These are phyloP conservation scores for Scomber japonicus DNA, from an alignment of 2,113 vertebrate genomes.

Conservation along the genomic window DNA sequence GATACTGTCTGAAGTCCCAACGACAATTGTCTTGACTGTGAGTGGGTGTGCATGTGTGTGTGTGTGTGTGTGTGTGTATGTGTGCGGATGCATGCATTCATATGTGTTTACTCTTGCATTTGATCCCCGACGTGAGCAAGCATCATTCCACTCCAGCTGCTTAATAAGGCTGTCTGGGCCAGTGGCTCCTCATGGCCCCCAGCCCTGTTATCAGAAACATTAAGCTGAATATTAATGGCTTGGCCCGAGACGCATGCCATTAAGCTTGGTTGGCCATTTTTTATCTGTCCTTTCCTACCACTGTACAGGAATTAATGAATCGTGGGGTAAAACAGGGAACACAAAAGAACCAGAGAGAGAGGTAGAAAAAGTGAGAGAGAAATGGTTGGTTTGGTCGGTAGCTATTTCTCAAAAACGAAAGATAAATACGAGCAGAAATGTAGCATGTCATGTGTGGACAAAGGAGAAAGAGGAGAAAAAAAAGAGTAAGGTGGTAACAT, in stretches of 20 bases:
- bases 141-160: constrained; percentile 87
- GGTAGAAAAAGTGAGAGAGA: constrained; percentile 80
- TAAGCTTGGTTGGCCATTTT: constrained; percentile 95
- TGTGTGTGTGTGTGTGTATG: constrained; percentile 2
- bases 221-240: constrained; percentile 99
- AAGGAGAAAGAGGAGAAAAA: constrained; percentile 49
- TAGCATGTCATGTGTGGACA: constrained; percentile 62
- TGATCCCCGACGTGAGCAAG: constrained; percentile 76
- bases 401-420: constrained; percentile 72
- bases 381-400: constrained; percentile 63
- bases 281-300: constrained; percentile 94
- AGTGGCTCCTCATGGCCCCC: constrained; percentile 91
- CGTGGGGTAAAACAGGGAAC: constrained; percentile 83
- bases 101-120: constrained; percentile 82
- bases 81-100: constrained; percentile 43
- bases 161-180: constrained; percentile 86
- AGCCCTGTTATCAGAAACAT: constrained; percentile 99
- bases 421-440: constrained; percentile 71
- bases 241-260: constrained; percentile 96
- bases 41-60: constrained; percentile 46
- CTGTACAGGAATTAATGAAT: constrained; percentile 98
- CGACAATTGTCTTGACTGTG: constrained; percentile 68
- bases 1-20: constrained; percentile 72
- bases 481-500: constrained; percentile 57
- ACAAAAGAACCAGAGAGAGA: constrained; percentile 67